Evolutionary conservation across 2,888 invertebrate species (phyloP), one percentile per base, ranked within the genome.

Genomic region (Cataglyphis livida): DNA sequence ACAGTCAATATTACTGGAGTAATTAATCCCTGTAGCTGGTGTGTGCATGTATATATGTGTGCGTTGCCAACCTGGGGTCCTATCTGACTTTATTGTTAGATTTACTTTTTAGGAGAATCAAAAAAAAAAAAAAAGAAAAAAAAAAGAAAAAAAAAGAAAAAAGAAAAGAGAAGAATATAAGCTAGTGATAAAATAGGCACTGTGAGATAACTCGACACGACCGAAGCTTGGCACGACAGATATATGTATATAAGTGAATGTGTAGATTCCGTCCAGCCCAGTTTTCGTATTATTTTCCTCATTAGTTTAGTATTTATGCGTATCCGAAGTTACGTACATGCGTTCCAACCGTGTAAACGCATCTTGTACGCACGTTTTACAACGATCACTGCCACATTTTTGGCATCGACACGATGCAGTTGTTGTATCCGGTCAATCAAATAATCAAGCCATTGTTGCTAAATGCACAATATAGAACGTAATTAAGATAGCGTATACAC

Each of bases 191-290:
- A 79, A 79, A 86, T 91, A 88, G 87, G 86, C 68, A 91, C 70
- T 91, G 83, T 90, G 87, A 90, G 89, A 89, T 89, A 88, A 88
- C 89, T 90, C 89, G 90, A 90, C 32, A 78, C 85, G 91, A 92
- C 92, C 91, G 91, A 92, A 91, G 92, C 91, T 93, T 94, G 93
- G 93, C 93, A 92, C 92, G 93, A 93, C 93, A 92, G 92, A 93
- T 93, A 93, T 93, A 93, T 94, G 93, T 94, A 94, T 94, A 92
- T 93, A 94, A 93, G 87, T 93, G 91, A 93, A 93, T 94, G 94
- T 94, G 92, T 94, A 94, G 94, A 94, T 92, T 94, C 94, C 94
- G 94, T 94, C 94, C 94, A 93, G 93, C 93, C 93, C 94, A 93
- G 87, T 91, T 92, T 89, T 89, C 54, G 71, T 73, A 85, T 87